phyloP scores from a whole-genome alignment of 2,113 vertebrate genomes.

The Tetrax tetrax region DNA sequence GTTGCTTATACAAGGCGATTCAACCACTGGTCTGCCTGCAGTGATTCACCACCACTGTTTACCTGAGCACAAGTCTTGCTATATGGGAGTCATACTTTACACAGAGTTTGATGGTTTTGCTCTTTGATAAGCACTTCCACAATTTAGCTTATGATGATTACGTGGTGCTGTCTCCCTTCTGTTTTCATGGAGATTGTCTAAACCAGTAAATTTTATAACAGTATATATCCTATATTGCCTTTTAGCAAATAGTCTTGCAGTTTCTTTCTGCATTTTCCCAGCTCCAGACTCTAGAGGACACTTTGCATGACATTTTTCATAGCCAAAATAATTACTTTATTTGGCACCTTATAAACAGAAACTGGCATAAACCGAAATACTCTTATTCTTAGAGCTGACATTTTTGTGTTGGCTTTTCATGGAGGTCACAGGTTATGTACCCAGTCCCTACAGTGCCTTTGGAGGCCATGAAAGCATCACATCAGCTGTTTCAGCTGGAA shows the following conservation, averaged over 20 bases:
- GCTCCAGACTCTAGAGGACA: not conserved
- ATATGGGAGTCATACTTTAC: not conserved
- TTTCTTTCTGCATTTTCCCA: not conserved
- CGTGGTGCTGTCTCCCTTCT: not conserved
- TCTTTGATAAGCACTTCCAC: not conserved
- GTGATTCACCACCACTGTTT: not conserved
- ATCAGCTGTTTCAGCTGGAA: not conserved
- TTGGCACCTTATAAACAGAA: not conserved
- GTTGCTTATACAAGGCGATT: not conserved
- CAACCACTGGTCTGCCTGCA: not conserved
- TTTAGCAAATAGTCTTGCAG: not conserved
- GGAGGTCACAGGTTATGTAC: not conserved
- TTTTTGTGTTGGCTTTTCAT: not conserved
- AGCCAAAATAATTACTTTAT: not conserved
- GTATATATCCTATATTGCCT: not conserved
- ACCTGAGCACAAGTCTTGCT: not conserved
- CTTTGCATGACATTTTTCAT: not conserved
- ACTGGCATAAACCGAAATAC: not conserved
- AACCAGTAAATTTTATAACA: not conserved
- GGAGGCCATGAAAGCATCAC: not conserved
- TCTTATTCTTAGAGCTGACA: not conserved
- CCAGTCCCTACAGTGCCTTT: not conserved
- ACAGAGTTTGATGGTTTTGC: not conserved
- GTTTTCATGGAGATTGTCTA: not conserved
- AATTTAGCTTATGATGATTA: not conserved